These are phyloP conservation scores for Linnaemya tessellans DNA, from an alignment of 2,888 invertebrate genomes.

Conservation along the genomic window DNA sequence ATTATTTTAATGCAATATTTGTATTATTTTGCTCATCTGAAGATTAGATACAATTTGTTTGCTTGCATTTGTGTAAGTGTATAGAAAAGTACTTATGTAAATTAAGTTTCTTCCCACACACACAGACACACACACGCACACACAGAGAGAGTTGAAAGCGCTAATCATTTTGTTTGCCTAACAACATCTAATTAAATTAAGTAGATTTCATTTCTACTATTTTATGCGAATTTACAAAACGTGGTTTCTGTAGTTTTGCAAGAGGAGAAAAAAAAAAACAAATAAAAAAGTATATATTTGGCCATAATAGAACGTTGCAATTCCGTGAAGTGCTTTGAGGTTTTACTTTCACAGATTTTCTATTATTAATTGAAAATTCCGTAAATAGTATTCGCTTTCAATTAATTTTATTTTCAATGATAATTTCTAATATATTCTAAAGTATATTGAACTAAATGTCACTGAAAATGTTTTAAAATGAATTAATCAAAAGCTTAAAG, in stretches of 20 bases:
- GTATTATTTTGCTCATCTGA: conserved; percentile 52
- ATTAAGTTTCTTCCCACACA: conserved; percentile 40
- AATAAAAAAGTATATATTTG: neutral
- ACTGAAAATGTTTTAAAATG: neutral
- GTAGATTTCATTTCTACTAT: conserved; percentile 52
- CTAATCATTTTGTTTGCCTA: conserved; percentile 62
- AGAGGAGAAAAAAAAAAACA: neutral
- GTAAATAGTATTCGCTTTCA: conserved; percentile 2
- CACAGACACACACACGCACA: neutral
- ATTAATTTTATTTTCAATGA: neutral
- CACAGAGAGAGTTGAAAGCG: conserved; percentile 8
- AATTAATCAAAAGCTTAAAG: conserved; percentile 1
- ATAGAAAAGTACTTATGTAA: conserved; percentile 59
- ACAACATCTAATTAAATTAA: conserved; percentile 67
- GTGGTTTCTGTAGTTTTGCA: too few relatives aligned
- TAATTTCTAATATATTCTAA: neutral
- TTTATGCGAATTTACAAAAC: conserved; percentile 28
- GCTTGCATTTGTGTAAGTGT: neutral
- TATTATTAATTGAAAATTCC: conserved; percentile 19
- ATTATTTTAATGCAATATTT: conserved; percentile 56
- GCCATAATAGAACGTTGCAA: neutral
- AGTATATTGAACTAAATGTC: neutral
- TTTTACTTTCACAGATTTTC: conserved; percentile 5
- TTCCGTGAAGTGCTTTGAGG: conserved; percentile 37
- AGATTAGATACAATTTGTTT: conserved; percentile 47